These are phyloP conservation scores for Mythimna loreyi DNA, from an alignment of 2,888 invertebrate species.

Conservation along the genomic window DNA sequence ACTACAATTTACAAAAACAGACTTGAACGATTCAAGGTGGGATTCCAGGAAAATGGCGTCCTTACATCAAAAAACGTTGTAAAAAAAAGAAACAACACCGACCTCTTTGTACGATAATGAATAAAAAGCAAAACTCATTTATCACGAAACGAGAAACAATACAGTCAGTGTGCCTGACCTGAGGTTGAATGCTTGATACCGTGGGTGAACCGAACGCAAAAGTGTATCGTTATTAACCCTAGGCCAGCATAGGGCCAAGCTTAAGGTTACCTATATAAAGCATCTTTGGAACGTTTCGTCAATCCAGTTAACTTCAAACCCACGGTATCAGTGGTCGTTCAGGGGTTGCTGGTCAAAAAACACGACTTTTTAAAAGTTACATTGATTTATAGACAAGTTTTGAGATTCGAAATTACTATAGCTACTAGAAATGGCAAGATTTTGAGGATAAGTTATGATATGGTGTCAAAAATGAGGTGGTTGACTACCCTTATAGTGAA, in stretches of 20 bases:
- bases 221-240: constrained; percentile 88
- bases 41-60: not conserved
- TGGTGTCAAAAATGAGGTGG: not conserved
- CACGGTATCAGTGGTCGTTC: constrained; percentile 65
- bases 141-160: constrained; percentile 84
- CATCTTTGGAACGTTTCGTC: constrained; percentile 73
- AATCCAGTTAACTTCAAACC: constrained; percentile 73
- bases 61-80: not conserved
- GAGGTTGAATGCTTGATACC: constrained; percentile 70
- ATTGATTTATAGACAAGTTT: not conserved
- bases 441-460: not conserved
- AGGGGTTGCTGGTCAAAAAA: constrained; percentile 51
- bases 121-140: constrained; percentile 68
- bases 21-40: no score
- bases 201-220: constrained; percentile 80
- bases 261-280: constrained; percentile 81
- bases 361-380: not conserved
- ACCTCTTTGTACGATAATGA: constrained; percentile 49
- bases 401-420: not conserved
- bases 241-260: constrained; percentile 84
- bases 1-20: no score
- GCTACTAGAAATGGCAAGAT: not conserved
- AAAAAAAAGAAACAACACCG: constrained; percentile 23
- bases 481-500: not conserved
- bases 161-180: constrained; percentile 78